Conservation (phyloP, 2,888 invertebrate species). For the Rotaria socialis region DNA sequence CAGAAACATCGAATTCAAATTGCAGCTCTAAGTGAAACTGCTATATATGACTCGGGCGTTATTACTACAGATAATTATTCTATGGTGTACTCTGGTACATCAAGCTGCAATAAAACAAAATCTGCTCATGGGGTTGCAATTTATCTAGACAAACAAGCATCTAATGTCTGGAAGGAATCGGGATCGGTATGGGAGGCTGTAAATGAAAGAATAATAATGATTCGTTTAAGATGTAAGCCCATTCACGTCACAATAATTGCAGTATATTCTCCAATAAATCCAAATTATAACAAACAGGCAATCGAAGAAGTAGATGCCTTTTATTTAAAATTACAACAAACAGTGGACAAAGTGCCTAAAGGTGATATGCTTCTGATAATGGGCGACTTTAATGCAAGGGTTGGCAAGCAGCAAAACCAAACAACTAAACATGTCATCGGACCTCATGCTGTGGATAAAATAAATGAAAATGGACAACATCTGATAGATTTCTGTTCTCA, state of each 20-base stretch:
- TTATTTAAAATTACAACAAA: not conserved
- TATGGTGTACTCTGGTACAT: not conserved
- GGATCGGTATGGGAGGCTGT: not conserved
- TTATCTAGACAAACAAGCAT: not conserved
- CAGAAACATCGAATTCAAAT: not conserved
- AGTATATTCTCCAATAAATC: not conserved
- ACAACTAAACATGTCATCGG: not conserved
- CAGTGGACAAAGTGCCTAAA: not conserved
- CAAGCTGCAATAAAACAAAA: not conserved
- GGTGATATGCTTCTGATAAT: not conserved
- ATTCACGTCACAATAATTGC: not conserved
- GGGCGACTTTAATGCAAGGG: not conserved
- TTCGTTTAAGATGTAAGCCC: not conserved
- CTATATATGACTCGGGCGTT: not conserved
- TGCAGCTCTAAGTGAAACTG: not conserved
- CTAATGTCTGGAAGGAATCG: not conserved
- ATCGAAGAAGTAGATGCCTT: not conserved
- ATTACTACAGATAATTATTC: not conserved
- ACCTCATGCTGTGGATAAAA: not conserved
- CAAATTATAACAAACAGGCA: not conserved
- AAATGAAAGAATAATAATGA: not conserved
- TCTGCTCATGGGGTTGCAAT: not conserved
- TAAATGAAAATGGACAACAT: slow-evolving; percentile 1
- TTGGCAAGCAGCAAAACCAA: not conserved
- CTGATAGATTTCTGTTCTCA: not conserved